These are phyloP conservation scores for Chaetodon auriga DNA, from an alignment of 2,113 vertebrate species.

Conservation along the genomic window DNA sequence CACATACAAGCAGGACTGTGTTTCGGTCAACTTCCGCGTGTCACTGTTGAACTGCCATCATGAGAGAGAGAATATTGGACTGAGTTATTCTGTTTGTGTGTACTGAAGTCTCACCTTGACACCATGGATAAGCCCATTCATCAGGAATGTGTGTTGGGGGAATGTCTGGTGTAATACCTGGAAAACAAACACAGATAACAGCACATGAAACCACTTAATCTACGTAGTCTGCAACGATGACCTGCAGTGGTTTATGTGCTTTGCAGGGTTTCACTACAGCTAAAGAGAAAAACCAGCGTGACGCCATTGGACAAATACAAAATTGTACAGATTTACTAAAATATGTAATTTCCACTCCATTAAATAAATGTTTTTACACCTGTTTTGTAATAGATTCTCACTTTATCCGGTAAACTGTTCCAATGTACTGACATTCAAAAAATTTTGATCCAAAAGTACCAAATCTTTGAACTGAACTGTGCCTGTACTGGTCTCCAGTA, in stretches of 20 bases:
- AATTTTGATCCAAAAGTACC: not conserved
- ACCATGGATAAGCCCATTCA: slow-evolving; percentile 94
- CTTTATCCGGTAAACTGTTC: not conserved
- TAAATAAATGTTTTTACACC: not conserved
- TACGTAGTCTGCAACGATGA: not conserved
- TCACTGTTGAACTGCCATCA: not conserved
- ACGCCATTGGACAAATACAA: not conserved
- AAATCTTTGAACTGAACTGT: not conserved
- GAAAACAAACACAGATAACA: slow-evolving; percentile 60
- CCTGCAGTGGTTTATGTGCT: not conserved
- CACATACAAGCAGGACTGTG: not conserved
- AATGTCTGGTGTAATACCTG: slow-evolving; percentile 93
- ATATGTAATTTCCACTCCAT: not conserved
- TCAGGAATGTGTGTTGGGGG: slow-evolving; percentile 93
- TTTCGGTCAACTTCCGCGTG: not conserved
- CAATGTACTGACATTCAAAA: not conserved
- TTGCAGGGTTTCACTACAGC: not conserved
- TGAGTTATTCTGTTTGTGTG: not conserved
- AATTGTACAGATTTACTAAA: not conserved
- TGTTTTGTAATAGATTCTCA: not conserved
- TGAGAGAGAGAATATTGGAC: not conserved
- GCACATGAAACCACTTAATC: slow-evolving; percentile 13
- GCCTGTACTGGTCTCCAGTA: not conserved
- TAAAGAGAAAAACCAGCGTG: not conserved
- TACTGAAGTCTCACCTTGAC: slow-evolving; percentile 86